A percentile compares a stretch with the other conserved stretches of the same genome.
phyloP scores from a whole-genome alignment of 2,113 vertebrate genomes.

The Riparia riparia region DNA sequence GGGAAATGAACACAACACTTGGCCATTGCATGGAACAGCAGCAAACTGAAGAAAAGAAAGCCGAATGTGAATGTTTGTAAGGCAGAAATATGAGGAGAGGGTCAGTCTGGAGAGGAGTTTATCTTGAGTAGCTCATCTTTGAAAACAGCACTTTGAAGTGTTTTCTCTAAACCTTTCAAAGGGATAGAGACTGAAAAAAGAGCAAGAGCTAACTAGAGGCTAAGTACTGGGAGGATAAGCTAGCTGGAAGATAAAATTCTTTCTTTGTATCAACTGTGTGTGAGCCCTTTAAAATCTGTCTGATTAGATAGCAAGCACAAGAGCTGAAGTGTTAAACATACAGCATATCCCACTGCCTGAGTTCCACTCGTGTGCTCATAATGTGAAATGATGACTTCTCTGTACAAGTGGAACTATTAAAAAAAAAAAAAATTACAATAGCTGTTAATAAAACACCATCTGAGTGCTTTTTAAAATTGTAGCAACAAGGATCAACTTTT shows the following conservation, averaged over 20 bases:
- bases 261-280: neutral
- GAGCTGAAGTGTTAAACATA: neutral
- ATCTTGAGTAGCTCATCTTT: constrained; percentile 46
- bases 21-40: neutral
- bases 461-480: neutral
- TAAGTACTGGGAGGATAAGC: constrained; percentile 49
- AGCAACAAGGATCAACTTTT: neutral
- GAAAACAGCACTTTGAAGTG: constrained; percentile 57
- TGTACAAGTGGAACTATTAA: neutral
- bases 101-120: neutral
- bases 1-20: neutral
- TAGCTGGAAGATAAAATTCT: constrained; percentile 26
- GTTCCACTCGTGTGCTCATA: neutral
- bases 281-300: constrained; percentile 21
- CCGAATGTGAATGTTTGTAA: neutral
- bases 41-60: neutral
- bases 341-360: neutral
- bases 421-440: neutral
- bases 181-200: constrained; percentile 9
- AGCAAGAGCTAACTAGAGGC: constrained; percentile 22
- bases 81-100: neutral
- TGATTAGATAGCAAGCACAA: neutral
- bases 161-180: constrained; percentile 57
- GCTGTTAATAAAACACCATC: neutral
- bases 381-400: neutral